Evolutionary conservation across 1,140 invertebrate species (phyloP).

Genomic region (Drosophila prosaltans): DNA sequence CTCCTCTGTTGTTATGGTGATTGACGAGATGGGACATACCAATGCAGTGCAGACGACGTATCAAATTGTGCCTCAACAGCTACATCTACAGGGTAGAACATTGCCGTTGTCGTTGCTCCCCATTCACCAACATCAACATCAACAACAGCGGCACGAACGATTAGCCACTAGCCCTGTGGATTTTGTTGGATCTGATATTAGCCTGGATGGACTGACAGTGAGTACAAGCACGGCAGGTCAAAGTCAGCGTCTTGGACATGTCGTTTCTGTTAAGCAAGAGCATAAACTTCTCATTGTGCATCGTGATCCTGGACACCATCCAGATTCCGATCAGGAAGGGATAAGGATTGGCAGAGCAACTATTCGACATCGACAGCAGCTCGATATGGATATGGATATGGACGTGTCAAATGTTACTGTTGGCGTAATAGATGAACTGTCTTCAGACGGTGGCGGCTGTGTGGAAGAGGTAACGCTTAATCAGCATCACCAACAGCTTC

Average conservation of each 20-base stretch:
- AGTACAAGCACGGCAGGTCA: conserved; percentile 26
- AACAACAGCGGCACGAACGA: conserved; percentile 27
- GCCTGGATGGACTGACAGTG: conserved; percentile 61
- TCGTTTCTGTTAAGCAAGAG: conserved; percentile 67
- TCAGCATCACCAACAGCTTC: conserved; percentile 68
- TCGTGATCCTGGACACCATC: conserved; percentile 31
- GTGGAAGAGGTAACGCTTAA: conserved; percentile 70
- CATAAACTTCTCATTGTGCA: conserved; percentile 64
- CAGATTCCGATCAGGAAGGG: conserved; percentile 16
- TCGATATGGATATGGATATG: conserved; percentile 31
- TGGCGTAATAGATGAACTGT: conserved; percentile 59
- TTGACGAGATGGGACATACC: conserved; percentile 83
- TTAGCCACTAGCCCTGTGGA: conserved; percentile 57
- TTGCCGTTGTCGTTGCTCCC: conserved; percentile 48
- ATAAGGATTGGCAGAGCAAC: conserved; percentile 5
- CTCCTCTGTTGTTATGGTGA: conserved; percentile 84
- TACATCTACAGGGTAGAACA: conserved; percentile 62
- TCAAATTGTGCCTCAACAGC: conserved; percentile 71
- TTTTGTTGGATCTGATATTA: conserved; percentile 63
- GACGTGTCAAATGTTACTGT: conserved; percentile 44
- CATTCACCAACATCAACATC: conserved; percentile 47
- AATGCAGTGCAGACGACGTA: conserved; percentile 58
- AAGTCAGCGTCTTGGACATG: conserved; percentile 31
- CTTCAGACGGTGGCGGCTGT: conserved; percentile 54
- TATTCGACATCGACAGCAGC: conserved; percentile 10